Base-by-base conservation (phyloP, 2,888 invertebrate species). In the Globia sparganii region DNA sequence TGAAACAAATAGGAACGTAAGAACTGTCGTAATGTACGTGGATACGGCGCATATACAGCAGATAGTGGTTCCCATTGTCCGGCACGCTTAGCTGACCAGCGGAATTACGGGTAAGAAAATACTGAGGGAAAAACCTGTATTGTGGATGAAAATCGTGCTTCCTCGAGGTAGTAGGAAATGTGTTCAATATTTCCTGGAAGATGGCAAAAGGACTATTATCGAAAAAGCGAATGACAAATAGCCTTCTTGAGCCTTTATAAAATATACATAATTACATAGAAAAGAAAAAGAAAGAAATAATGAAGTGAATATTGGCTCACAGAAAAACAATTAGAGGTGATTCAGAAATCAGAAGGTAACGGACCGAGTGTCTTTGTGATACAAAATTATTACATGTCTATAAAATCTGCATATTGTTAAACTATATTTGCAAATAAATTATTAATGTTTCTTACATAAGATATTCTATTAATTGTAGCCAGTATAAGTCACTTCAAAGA, bases 1-100 rank as follows among this genome's bases (percentile, higher is more conserved):
- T 93, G 93, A 94, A 95, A 95, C 94, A 93, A 94, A 94, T 93
- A 94, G 91, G 84, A 89, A 91, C 90, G 90, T 91, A 93, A 93
- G 91, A 93, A 91, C 88, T 87, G 86, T 90, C 88, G 90, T 89
- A 92, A 92, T 90, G 86, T 91, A 93, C 91, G 91, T 89, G 91
- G 87, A 75, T 81, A 62, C 61, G 72, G 61, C 73, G 75, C 74
- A 80, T 86, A 83, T 85, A 92, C 91, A 89, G 91, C 90, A 90
- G 88, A 88, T 92, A 91, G 91, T 91, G 83, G 84, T 86, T 86
- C 90, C 92, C 91, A 95, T 95, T 95, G 95, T 95, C 94, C 94
- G 86, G 91, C 88, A 87, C 90, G 92, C 91, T 93, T 93, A 92
- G 93, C 92, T 91, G 93, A 86, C 87, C 89, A 87, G 89, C 83